phyloP scores from a whole-genome alignment of 2,797 vertebrate species.

The Cossypha caffra region DNA sequence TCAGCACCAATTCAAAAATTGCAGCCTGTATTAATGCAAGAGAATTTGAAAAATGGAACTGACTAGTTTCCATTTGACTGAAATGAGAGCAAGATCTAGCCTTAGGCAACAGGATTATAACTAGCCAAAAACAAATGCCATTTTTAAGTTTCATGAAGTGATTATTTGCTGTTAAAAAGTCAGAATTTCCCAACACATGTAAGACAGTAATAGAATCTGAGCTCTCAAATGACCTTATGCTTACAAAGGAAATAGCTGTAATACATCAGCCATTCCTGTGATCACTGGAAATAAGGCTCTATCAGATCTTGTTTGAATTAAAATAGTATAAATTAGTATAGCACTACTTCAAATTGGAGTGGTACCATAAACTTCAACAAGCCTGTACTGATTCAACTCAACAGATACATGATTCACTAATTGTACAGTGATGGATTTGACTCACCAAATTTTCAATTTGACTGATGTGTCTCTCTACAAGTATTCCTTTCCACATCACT shows the following conservation, averaged over 20 bases:
- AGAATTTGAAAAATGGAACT: slow-evolving; percentile 61
- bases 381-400: background rate
- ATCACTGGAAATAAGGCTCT: slow-evolving; percentile 14
- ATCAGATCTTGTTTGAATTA: slow-evolving; percentile 29
- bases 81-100: slow-evolving; percentile 65
- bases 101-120: slow-evolving; percentile 54
- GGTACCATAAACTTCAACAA: background rate
- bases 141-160: slow-evolving; percentile 62
- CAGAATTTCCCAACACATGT: slow-evolving; percentile 41
- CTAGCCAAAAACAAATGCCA: slow-evolving; percentile 66
- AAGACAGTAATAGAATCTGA: slow-evolving; percentile 58
- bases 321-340: slow-evolving; percentile 16
- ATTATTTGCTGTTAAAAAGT: slow-evolving; percentile 66
- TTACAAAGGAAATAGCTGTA: slow-evolving; percentile 44
- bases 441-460: background rate
- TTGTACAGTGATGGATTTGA: slow-evolving; percentile 15
- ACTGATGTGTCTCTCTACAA: background rate
- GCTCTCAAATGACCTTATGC: slow-evolving; percentile 47
- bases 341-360: background rate
- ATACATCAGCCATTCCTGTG: slow-evolving; percentile 14
- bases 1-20: slow-evolving; percentile 24
- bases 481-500: background rate
- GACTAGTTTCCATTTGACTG: slow-evolving; percentile 64
- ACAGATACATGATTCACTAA: slow-evolving; percentile 22
- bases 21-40: background rate